These are phyloP conservation scores for Entomyzon cyanotis DNA, from an alignment of 2,113 vertebrate genomes.

Conservation along the genomic window DNA sequence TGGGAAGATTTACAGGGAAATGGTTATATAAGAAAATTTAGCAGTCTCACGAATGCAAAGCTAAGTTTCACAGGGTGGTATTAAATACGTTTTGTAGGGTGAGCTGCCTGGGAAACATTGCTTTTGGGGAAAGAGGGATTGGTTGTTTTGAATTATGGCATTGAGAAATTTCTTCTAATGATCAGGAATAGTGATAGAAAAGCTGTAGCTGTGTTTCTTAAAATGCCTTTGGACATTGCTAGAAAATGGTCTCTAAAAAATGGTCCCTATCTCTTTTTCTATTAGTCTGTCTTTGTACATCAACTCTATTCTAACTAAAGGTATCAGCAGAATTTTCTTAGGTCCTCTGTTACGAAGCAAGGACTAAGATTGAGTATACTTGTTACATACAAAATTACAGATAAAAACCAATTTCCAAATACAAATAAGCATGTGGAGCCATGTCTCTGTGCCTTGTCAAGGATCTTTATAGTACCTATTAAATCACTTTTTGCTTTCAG, in stretches of 20 bases:
- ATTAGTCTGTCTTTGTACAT: neutral
- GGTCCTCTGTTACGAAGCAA: neutral
- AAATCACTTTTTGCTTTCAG: conserved; percentile 51
- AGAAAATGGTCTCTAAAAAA: neutral
- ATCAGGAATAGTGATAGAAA: neutral
- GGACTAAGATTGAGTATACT: neutral
- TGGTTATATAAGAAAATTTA: neutral
- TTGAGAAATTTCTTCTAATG: neutral
- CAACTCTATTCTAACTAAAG: neutral
- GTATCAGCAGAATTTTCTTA: neutral
- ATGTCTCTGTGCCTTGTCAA: conserved; percentile 31
- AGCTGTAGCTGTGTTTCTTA: neutral
- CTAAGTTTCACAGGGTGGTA: neutral
- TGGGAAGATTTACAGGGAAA: neutral
- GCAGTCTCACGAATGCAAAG: neutral
- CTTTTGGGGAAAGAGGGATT: neutral
- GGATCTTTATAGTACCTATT: conserved; percentile 36
- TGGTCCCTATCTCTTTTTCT: neutral
- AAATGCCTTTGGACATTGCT: neutral
- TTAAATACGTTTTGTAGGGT: neutral
- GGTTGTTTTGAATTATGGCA: neutral
- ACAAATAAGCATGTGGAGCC: conserved; percentile 14
- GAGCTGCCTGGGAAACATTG: neutral
- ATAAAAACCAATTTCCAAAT: conserved; percentile 41
- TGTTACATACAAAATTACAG: conserved; percentile 38